Evolutionary conservation across 2,113 vertebrate genomes (phyloP).

Genomic region (Lates calcarifer): DNA sequence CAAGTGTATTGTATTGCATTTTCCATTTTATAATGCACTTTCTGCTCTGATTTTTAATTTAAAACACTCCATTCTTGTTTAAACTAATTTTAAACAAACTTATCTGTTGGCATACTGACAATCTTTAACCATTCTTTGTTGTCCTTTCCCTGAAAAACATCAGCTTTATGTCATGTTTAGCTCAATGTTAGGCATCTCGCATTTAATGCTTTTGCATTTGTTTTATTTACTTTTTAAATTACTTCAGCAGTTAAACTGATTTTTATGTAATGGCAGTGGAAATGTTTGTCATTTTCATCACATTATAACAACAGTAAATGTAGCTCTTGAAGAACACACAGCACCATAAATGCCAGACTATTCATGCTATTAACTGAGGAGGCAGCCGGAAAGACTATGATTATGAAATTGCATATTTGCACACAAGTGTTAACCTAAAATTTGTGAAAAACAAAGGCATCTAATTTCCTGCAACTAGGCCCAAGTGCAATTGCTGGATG

Average conservation of each 20-base stretch:
- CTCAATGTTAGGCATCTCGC: background rate
- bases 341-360: background rate
- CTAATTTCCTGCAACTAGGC: constrained; percentile 45
- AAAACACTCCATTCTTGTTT: background rate
- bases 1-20: background rate
- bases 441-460: constrained; percentile 25
- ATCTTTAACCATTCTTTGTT: background rate
- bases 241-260: background rate
- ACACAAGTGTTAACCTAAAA: constrained; percentile 24
- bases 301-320: background rate
- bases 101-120: background rate
- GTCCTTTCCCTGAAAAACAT: background rate
- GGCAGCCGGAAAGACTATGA: background rate
- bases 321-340: background rate
- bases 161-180: background rate
- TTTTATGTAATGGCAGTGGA: background rate
- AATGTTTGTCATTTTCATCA: background rate
- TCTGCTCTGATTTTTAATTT: background rate
- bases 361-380: background rate
- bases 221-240: background rate
- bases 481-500: constrained; percentile 61
- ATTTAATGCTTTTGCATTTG: background rate
- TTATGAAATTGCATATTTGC: constrained; percentile 26
- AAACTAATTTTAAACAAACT: background rate
- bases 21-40: background rate